A percentile compares a stretch with the other conserved stretches of the same genome.
Evolutionary conservation across 2,113 vertebrate species (phyloP).

Genomic region (Paradisaea rubra): DNA sequence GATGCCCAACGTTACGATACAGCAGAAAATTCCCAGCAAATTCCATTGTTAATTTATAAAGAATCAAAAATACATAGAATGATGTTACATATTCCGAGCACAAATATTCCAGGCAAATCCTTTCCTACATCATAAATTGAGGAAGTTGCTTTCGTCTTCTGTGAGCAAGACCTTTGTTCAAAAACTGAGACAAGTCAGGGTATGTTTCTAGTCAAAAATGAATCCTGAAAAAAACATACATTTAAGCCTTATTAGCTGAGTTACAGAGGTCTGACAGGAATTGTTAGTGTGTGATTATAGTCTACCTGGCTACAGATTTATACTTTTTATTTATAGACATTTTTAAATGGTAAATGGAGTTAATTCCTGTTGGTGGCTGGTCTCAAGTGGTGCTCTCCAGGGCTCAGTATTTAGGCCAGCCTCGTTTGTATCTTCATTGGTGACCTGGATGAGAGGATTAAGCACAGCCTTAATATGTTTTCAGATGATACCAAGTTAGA

Average conservation of each 20-base stretch:
- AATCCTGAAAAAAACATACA: neutral
- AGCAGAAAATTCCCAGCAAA: neutral
- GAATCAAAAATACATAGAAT: neutral
- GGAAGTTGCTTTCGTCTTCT: neutral
- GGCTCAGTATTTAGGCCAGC: neutral
- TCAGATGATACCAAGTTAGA: neutral
- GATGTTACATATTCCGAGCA: neutral
- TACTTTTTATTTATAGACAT: neutral
- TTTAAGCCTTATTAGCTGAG: neutral
- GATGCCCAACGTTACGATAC: neutral
- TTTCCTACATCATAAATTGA: neutral
- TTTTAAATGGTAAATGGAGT: neutral
- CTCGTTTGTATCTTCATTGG: rapidly evolving
- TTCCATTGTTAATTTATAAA: neutral
- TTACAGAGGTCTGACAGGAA: neutral
- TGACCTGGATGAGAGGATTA: neutral
- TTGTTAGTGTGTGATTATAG: neutral
- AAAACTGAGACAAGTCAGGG: neutral
- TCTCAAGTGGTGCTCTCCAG: no score
- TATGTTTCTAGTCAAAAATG: neutral
- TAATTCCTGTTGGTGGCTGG: rapidly evolving
- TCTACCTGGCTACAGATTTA: neutral
- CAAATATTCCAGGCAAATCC: neutral
- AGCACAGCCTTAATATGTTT: neutral
- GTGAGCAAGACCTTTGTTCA: neutral